Percentiles rank a stretch among this genome's conserved stretches.
These are phyloP conservation scores for Tychaedon coryphoeus DNA, from an alignment of 2,113 vertebrate species.

Conservation along the genomic window DNA sequence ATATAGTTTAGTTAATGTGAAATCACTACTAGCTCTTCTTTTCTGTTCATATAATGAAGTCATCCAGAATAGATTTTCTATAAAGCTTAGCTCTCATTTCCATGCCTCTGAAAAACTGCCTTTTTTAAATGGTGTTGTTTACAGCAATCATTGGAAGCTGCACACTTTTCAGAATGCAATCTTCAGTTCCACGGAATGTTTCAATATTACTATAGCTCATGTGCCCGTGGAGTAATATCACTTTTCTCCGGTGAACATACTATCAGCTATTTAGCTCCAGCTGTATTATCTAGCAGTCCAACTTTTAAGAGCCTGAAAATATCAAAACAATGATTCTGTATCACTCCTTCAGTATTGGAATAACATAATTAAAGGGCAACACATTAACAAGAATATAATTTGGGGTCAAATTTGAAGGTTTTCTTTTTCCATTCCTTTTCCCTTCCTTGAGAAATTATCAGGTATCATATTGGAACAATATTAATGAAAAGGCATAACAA, in stretches of 20 bases:
- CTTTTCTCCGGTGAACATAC: neutral
- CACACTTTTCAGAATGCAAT: neutral
- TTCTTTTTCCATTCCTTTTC: neutral
- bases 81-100: slow-evolving; percentile 7
- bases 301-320: neutral
- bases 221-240: neutral
- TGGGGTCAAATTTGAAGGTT: neutral
- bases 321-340: neutral
- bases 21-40: neutral
- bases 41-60: neutral
- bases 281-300: neutral
- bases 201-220: neutral
- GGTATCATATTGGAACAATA: rapidly evolving
- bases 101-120: neutral
- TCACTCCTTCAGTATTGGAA: neutral
- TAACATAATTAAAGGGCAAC: neutral
- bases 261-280: neutral
- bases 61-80: neutral
- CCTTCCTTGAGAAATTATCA: neutral
- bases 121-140: neutral
- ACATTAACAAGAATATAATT: neutral
- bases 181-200: neutral
- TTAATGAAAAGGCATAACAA: neutral
- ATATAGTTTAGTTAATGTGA: neutral
- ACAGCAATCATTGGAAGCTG: neutral